Percentiles rank a stretch among this genome's conserved stretches.
Conservation (phyloP, 2,888 invertebrate genomes). For the Pachliopta kotzebuea region DNA sequence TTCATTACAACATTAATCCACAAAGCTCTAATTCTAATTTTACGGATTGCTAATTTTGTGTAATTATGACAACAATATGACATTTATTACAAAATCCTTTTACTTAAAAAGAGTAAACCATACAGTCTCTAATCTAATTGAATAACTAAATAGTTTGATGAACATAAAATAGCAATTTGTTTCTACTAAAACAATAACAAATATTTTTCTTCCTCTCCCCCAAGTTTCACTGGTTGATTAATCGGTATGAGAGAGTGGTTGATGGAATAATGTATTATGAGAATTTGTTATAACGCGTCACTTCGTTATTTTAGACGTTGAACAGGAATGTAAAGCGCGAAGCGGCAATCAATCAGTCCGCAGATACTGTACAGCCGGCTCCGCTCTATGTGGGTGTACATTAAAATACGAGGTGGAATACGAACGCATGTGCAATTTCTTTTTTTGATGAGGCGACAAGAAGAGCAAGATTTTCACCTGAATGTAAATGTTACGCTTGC, state of each 20-base stretch:
- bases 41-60: no score
- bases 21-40: no score
- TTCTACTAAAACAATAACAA: background rate
- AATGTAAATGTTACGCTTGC: no score
- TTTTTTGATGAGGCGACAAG: no score
- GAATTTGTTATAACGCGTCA: slow-evolving; percentile 24
- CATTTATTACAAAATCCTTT: no score
- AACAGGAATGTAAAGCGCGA: slow-evolving; percentile 37
- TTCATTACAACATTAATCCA: no score
- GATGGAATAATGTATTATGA: slow-evolving; percentile 12
- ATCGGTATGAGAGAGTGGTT: background rate
- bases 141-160: background rate
- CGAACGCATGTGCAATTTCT: no score
- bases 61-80: no score
- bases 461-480: no score
- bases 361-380: slow-evolving; percentile 30
- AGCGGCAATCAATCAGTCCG: slow-evolving; percentile 46
- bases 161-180: background rate
- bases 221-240: background rate
- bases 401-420: background rate
- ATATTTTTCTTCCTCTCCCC: background rate
- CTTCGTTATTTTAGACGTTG: slow-evolving; percentile 19
- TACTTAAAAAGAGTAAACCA: no score
- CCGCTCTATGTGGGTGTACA: slow-evolving; percentile 33
- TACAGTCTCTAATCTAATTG: background rate